Conservation (phyloP, 2,797 vertebrate genomes). For the Craterocephalus amniculus region DNA sequence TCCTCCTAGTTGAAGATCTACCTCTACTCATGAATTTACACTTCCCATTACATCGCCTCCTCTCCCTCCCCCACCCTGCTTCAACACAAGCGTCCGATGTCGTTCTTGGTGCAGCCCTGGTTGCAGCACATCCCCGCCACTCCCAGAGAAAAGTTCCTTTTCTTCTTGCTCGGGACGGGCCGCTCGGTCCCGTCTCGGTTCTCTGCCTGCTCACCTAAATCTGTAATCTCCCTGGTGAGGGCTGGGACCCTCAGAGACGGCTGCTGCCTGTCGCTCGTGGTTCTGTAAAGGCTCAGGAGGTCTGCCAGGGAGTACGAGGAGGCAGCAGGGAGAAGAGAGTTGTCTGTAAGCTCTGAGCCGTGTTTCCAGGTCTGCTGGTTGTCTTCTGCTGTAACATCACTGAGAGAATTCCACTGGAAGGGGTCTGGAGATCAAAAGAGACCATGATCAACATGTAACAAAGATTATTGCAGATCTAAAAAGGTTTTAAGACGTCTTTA, state of each 20-base stretch:
- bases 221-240: not conserved
- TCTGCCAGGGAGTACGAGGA: conserved; percentile 66
- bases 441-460: not conserved
- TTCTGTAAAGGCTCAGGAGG: conserved; percentile 62
- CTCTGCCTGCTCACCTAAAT: conserved; percentile 19
- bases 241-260: conserved; percentile 5
- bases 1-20: not conserved
- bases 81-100: conserved; percentile 89
- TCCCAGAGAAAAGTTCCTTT: conserved; percentile 80
- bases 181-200: conserved; percentile 43
- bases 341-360: conserved; percentile 4
- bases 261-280: conserved; percentile 21
- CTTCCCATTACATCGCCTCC: conserved; percentile 5
- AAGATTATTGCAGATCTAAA: not conserved
- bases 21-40: not conserved
- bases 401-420: conserved; percentile 48
- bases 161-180: conserved; percentile 74
- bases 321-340: conserved; percentile 22
- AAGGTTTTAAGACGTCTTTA: not conserved
- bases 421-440: conserved; percentile 53
- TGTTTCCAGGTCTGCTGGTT: conserved; percentile 43
- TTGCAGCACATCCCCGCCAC: conserved; percentile 87
- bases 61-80: conserved; percentile 17
- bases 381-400: conserved; percentile 38
- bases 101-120: conserved; percentile 88